Evolutionary conservation across 2,113 vertebrate genomes (phyloP).

Genomic region (Tragulus kanchil): DNA sequence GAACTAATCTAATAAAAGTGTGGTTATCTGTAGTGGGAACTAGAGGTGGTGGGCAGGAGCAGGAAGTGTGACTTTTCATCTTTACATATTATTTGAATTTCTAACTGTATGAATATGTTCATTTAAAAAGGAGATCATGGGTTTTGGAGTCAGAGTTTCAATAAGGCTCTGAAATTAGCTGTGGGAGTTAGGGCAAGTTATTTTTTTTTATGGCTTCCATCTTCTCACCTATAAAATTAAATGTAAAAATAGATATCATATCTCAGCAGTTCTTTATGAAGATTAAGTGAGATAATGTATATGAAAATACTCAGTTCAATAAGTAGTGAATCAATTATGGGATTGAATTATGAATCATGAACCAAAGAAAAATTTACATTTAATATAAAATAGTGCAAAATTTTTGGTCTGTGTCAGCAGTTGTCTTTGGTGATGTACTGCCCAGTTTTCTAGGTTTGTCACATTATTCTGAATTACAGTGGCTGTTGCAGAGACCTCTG

Average conservation of each 20-base stretch:
- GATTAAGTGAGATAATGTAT: background rate
- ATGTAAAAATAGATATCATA: background rate
- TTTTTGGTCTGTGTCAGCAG: background rate
- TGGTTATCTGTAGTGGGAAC: background rate
- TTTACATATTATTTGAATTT: background rate
- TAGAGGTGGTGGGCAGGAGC: background rate
- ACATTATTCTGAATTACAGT: background rate
- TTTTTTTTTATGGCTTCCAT: background rate
- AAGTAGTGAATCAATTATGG: background rate
- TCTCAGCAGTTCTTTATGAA: background rate
- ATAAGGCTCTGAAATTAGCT: background rate
- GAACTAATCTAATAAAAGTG: background rate
- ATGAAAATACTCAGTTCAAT: background rate
- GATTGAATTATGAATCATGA: background rate
- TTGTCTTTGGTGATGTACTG: background rate
- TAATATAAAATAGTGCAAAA: background rate
- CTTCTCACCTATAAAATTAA: constrained; percentile 57
- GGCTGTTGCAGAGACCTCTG: background rate
- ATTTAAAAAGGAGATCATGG: background rate
- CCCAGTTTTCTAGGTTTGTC: background rate
- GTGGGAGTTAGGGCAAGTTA: background rate
- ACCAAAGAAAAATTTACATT: constrained; percentile 9
- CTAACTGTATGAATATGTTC: background rate
- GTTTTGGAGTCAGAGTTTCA: constrained; percentile 26
- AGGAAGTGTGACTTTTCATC: background rate